Evolutionary conservation across 2,888 invertebrate species (phyloP).

Genomic region (Xylota sylvarum): DNA sequence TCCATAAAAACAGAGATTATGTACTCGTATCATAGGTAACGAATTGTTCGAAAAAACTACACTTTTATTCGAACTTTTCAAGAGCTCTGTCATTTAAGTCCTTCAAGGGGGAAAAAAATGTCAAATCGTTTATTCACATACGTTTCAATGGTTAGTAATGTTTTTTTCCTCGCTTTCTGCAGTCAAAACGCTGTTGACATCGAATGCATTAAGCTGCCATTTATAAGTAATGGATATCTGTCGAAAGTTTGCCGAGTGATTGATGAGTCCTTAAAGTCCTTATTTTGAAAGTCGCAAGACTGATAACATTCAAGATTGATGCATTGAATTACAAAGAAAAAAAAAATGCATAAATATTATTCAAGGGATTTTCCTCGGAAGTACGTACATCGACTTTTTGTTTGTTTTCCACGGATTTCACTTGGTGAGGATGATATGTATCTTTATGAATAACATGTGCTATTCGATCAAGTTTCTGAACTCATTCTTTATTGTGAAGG

Average conservation of each 20-base stretch:
- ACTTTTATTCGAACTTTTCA: neutral
- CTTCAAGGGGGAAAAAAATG: neutral
- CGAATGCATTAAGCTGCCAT: conserved; percentile 67
- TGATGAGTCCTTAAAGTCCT: conserved; percentile 63
- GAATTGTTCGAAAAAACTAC: neutral
- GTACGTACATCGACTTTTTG: neutral
- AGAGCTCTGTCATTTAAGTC: neutral
- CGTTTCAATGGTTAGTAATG: conserved; percentile 7
- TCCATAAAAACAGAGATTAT: no score
- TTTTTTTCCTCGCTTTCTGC: conserved; percentile 5
- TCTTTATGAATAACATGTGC: neutral
- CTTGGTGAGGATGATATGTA: neutral
- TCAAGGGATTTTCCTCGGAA: neutral
- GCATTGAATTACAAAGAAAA: conserved; percentile 42
- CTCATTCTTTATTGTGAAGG: no score
- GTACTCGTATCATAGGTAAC: no score
- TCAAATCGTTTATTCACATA: neutral
- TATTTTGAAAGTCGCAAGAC: conserved; percentile 37
- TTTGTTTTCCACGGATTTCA: neutral
- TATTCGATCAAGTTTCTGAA: neutral
- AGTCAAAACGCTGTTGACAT: conserved; percentile 7
- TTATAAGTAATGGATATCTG: conserved; percentile 63
- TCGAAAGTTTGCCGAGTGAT: conserved; percentile 61
- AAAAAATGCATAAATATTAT: conserved; percentile 36
- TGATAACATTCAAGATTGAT: conserved; percentile 64